These are phyloP conservation scores for Heterotis niloticus DNA, from an alignment of 2,113 vertebrate genomes.

Conservation along the genomic window DNA sequence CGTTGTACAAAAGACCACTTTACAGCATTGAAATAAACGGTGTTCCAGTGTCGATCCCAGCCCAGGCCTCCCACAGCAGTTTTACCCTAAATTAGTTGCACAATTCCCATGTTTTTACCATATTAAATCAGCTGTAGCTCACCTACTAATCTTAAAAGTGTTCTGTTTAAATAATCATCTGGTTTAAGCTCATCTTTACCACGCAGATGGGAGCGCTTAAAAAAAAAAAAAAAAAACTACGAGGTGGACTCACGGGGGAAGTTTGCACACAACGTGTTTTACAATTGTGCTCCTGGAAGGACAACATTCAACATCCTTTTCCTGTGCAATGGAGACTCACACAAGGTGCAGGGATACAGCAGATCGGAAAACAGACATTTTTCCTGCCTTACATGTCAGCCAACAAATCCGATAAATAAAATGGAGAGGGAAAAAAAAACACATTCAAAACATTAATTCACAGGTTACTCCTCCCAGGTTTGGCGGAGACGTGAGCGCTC, in stretches of 20 bases:
- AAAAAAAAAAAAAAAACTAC: background rate
- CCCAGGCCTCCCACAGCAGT: background rate
- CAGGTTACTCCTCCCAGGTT: constrained; percentile 36
- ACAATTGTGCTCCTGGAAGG: constrained; percentile 23
- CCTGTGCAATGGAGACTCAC: constrained; percentile 1
- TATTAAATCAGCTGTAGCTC: background rate
- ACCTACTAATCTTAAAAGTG: background rate
- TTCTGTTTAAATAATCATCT: background rate
- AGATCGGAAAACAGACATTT: constrained; percentile 19
- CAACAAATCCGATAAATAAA: background rate
- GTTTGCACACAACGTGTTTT: background rate
- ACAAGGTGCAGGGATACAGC: constrained; percentile 16
- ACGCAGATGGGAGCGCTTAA: constrained; percentile 2
- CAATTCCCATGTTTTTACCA: background rate
- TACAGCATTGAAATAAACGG: background rate
- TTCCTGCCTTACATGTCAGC: background rate
- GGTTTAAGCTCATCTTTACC: constrained; percentile 19
- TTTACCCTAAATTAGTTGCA: background rate
- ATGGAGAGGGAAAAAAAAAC: background rate
- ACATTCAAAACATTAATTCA: constrained; percentile 47
- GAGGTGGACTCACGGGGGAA: background rate
- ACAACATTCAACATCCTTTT: constrained; percentile 17
- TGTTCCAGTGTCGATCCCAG: background rate
- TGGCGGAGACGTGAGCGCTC: constrained; percentile 38
- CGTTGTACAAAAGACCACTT: constrained; percentile 13